Percentiles rank a stretch among this genome's conserved stretches.
These are phyloP conservation scores for Synergus itoensis DNA, from an alignment of 2,888 invertebrate species.

Conservation along the genomic window DNA sequence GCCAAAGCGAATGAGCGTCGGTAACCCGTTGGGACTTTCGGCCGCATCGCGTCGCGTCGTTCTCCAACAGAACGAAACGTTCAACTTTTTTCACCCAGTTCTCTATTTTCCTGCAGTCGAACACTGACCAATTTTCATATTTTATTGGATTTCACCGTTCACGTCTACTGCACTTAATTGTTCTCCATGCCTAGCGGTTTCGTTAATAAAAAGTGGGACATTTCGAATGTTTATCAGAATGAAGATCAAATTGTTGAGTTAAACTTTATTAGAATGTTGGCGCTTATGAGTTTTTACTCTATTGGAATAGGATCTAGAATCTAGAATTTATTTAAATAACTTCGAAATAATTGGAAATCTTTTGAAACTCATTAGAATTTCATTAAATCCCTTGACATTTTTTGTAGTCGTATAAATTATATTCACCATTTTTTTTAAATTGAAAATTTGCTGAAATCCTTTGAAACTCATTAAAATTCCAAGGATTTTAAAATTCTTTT, in stretches of 20 bases:
- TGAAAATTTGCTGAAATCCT: too few relatives aligned
- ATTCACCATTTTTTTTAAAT: too few relatives aligned
- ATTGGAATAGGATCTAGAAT: background rate
- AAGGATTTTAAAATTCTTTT: too few relatives aligned
- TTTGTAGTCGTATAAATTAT: too few relatives aligned
- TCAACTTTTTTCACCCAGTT: constrained; percentile 55
- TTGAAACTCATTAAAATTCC: too few relatives aligned
- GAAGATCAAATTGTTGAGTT: constrained; percentile 3
- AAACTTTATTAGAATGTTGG: background rate
- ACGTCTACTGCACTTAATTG: constrained; percentile 66
- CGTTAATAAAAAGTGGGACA: constrained; percentile 32
- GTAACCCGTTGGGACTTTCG: constrained; percentile 66
- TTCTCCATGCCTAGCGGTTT: constrained; percentile 43
- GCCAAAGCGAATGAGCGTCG: constrained; percentile 70
- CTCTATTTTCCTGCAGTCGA: constrained; percentile 54
- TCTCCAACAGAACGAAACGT: constrained; percentile 61
- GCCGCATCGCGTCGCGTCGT: constrained; percentile 53
- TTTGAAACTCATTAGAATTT: too few relatives aligned
- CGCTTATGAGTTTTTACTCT: background rate
- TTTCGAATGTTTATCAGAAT: constrained; percentile 37
- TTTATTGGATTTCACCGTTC: constrained; percentile 69
- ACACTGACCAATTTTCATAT: constrained; percentile 76
- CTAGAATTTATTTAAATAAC: too few relatives aligned
- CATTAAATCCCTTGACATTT: too few relatives aligned
- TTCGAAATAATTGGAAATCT: too few relatives aligned